phyloP scores from a whole-genome alignment of 2,888 invertebrate genomes.

The Nematopogon swammerdamellus region DNA sequence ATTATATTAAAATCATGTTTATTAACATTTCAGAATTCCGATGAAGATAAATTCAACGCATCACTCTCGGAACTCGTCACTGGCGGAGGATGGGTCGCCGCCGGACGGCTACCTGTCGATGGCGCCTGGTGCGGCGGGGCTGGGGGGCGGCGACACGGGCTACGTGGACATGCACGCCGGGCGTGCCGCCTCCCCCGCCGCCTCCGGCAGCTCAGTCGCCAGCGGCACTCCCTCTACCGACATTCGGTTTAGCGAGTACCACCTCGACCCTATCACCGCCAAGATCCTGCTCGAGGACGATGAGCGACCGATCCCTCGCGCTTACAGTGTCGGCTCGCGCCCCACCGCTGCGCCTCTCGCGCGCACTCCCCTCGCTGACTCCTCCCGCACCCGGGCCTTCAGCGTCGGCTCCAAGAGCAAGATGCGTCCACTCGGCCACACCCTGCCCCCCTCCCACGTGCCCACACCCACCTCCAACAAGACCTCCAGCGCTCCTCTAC shows the following conservation, averaged over 20 bases:
- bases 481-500: slow-evolving; percentile 65
- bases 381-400: slow-evolving; percentile 66
- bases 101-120: slow-evolving; percentile 64
- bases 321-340: slow-evolving; percentile 54
- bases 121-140: slow-evolving; percentile 41
- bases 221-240: slow-evolving; percentile 83
- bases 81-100: slow-evolving; percentile 37
- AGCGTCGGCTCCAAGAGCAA: slow-evolving; percentile 72
- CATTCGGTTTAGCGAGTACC: slow-evolving; percentile 71
- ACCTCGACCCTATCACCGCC: slow-evolving; percentile 76
- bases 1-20: no score
- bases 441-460: slow-evolving; percentile 17
- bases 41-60: slow-evolving; percentile 28
- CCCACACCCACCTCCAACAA: slow-evolving; percentile 29
- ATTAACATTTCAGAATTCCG: slow-evolving; percentile 23
- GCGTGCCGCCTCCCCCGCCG: slow-evolving; percentile 52
- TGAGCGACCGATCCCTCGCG: slow-evolving; percentile 64
- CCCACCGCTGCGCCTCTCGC: slow-evolving; percentile 18
- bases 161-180: slow-evolving; percentile 59
- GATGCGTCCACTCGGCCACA: slow-evolving; percentile 12
- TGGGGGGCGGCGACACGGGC: slow-evolving; percentile 25
- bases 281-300: slow-evolving; percentile 66
- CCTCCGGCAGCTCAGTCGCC: slow-evolving; percentile 71
- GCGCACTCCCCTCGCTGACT: slow-evolving; percentile 23
- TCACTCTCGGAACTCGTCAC: slow-evolving; percentile 63